phyloP scores from a whole-genome alignment of 2,888 invertebrate species.

The Zeuzera pyrina region DNA sequence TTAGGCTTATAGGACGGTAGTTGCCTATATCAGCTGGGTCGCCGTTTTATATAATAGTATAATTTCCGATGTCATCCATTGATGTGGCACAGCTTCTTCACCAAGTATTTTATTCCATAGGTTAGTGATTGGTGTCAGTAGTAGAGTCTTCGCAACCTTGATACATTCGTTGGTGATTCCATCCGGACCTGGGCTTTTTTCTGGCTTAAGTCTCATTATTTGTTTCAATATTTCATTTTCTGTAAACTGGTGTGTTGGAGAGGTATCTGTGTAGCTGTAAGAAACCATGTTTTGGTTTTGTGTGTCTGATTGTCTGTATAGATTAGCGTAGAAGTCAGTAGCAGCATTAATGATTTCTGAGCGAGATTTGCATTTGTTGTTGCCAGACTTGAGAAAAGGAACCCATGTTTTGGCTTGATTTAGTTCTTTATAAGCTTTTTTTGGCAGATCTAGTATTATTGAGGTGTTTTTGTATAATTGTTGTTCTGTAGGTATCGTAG shows the following conservation, averaged over 20 bases:
- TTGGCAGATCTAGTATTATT: too few relatives aligned
- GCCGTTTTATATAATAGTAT: not conserved
- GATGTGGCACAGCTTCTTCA: not conserved
- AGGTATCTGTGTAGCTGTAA: slow-evolving; percentile 1
- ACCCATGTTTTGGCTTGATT: slow-evolving; percentile 6
- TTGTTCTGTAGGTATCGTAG: too few relatives aligned
- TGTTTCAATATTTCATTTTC: too few relatives aligned
- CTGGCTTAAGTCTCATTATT: not conserved
- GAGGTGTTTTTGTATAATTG: too few relatives aligned
- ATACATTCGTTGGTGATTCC: not conserved
- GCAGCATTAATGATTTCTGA: not conserved
- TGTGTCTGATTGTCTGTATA: not conserved
- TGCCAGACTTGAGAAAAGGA: slow-evolving; percentile 3
- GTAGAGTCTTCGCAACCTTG: not conserved
- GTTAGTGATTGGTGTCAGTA: not conserved
- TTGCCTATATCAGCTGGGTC: not conserved
- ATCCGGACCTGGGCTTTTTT: not conserved
- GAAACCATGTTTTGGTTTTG: not conserved
- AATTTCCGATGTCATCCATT: not conserved
- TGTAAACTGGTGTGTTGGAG: too few relatives aligned
- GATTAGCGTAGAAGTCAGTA: not conserved
- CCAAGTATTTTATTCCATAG: not conserved
- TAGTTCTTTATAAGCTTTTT: slow-evolving; percentile 7
- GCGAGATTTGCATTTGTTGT: slow-evolving; percentile 2
- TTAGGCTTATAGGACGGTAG: not conserved